These are phyloP conservation scores for Pammene aurita DNA, from an alignment of 2,888 invertebrate species.

Conservation along the genomic window DNA sequence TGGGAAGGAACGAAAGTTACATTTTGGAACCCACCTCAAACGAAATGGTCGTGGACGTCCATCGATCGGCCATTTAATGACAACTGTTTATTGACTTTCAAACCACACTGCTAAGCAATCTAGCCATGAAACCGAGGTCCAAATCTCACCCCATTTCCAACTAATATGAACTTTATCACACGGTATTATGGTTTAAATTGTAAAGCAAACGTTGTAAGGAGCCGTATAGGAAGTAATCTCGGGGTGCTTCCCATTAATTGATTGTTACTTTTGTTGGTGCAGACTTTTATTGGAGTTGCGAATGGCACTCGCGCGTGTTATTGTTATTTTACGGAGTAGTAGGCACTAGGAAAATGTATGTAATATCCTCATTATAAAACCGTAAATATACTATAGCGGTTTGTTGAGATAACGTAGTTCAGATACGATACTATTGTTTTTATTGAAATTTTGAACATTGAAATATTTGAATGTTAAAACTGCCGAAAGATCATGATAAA, in stretches of 20 bases:
- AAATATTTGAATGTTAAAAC: too few species aligned
- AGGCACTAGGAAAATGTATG: not conserved
- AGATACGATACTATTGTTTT: too few species aligned
- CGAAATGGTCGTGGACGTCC: conserved; percentile 1
- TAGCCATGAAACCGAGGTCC: conserved; percentile 11
- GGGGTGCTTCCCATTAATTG: conserved; percentile 57
- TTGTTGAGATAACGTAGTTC: too few species aligned
- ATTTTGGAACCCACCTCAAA: not conserved
- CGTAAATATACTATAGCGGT: not conserved
- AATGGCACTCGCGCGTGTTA: conserved; percentile 13
- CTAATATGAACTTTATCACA: conserved; percentile 11
- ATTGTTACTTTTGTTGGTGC: conserved; percentile 61
- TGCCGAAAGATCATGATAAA: too few species aligned
- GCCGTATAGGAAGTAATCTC: conserved; percentile 53
- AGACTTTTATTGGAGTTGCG: conserved; percentile 53
- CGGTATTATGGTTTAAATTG: conserved; percentile 6
- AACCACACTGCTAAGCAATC: conserved; percentile 41
- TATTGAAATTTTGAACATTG: too few species aligned
- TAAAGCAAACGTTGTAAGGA: conserved; percentile 24
- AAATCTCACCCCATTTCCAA: not conserved
- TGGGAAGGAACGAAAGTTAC: too few species aligned
- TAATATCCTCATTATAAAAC: not conserved
- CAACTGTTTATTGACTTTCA: conserved; percentile 45
- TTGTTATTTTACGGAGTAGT: conserved; percentile 22
- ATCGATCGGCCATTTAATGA: conserved; percentile 42